These are phyloP conservation scores for Amaurobius ferox DNA, from an alignment of 2,888 invertebrate species.

Conservation along the genomic window DNA sequence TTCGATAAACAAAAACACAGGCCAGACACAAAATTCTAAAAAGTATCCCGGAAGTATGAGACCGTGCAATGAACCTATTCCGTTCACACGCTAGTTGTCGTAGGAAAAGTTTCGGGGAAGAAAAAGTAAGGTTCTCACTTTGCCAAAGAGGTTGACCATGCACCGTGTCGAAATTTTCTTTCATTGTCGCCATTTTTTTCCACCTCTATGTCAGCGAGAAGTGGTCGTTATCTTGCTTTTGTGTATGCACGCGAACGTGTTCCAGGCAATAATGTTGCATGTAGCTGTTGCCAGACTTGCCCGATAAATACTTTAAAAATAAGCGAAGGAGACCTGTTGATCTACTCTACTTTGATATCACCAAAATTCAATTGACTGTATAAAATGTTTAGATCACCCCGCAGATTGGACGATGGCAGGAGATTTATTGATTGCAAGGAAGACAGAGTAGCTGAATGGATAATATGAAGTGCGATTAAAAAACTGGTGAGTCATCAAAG, in stretches of 20 bases:
- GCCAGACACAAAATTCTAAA: conserved; percentile 11
- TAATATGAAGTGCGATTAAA: too few relatives aligned
- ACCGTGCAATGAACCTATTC: conserved; percentile 32
- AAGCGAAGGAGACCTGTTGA: background rate
- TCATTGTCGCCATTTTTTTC: conserved; percentile 4
- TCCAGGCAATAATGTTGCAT: background rate
- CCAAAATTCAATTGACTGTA: too few relatives aligned
- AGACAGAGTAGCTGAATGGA: too few relatives aligned
- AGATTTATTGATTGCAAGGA: too few relatives aligned
- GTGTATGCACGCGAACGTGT: background rate
- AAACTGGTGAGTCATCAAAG: too few relatives aligned
- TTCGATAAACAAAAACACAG: background rate
- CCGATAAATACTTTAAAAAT: background rate
- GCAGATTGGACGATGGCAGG: background rate
- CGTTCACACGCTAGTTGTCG: conserved; percentile 40
- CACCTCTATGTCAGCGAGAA: background rate
- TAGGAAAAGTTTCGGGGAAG: background rate
- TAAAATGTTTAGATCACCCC: too few relatives aligned
- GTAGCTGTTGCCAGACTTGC: background rate
- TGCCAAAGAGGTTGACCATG: background rate
- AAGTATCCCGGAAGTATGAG: conserved; percentile 20
- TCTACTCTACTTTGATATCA: background rate
- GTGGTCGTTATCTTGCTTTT: background rate
- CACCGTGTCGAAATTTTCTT: conserved; percentile 25
- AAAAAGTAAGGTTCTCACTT: background rate